Evolutionary conservation across 1,140 invertebrate genomes (phyloP), one percentile per base, ranked within the genome.

Genomic region (Euura lappo): DNA sequence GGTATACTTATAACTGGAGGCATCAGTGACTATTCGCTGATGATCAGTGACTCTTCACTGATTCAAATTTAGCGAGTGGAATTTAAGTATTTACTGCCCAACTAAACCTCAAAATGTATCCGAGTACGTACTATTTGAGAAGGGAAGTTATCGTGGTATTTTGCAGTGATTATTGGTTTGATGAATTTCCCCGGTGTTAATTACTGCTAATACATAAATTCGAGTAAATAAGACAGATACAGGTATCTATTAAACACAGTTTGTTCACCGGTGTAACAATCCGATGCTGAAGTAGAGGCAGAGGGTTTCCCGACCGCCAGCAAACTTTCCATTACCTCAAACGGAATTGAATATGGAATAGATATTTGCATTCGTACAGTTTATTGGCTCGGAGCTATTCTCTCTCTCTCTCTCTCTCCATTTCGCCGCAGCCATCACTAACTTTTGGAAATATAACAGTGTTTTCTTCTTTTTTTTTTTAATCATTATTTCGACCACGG

Each of bases 261-360:
- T 60, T 3, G 51, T 60, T 60, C 51, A n/a, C 10, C 51, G 10
- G 3, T 60, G 51, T 60, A n/a, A 60, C 51, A 60, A 6, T 60
- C 51, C 51, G 51, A 60, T 11, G 51, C 3, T n/a, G 8, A 28
- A 28, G 28, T 28, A 28, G 28, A 28, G 1, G 28, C 28, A 28
- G 28, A 28, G 28, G 28, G 28, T 28, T 28, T 28, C 1, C 28
- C 28, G 28, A 28, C 28, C 28, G 51, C 51, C 13, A 11, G 51
- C 8, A 60, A 60, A 60, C 51, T 60, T 60, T 60, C 51, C 51
- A 60, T 60, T 60, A 60, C 51, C 51, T 60, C 51, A 8, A n/a
- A 60, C 51, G 51, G 51, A 60, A 60, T 60, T 60, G 51, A 60
- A 60, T 60, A 60, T 60, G 51, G 51, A 60, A 60, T 60, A 60